These are phyloP conservation scores for Diogma glabrata DNA, from an alignment of 2,888 invertebrate species.

Conservation along the genomic window DNA sequence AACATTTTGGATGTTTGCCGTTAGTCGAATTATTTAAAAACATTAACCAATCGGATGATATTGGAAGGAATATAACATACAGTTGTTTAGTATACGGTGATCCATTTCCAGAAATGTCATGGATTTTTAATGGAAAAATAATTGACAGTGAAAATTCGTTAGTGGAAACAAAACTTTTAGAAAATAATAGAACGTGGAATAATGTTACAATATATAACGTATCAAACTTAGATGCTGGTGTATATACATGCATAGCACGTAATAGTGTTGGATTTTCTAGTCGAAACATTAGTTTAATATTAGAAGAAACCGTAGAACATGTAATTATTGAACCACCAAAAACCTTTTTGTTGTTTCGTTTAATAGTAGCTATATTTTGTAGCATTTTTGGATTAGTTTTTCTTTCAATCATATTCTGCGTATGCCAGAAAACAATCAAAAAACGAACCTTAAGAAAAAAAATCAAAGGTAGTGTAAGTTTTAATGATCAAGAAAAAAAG, in stretches of 20 bases:
- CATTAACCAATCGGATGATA: conserved; percentile 51
- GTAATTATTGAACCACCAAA: conserved; percentile 51
- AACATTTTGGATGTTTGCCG: conserved; percentile 74
- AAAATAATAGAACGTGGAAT: conserved; percentile 48
- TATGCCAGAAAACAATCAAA: conserved; percentile 40
- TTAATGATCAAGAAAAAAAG: conserved; percentile 81
- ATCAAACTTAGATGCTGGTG: conserved; percentile 69
- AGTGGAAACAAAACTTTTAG: conserved; percentile 29
- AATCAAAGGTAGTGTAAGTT: conserved; percentile 67
- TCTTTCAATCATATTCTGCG: conserved; percentile 48
- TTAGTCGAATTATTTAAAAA: conserved; percentile 50
- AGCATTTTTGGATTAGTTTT: conserved; percentile 48
- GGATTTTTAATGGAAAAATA: conserved; percentile 66
- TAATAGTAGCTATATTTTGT: conserved; percentile 59
- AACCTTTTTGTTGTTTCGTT: conserved; percentile 61
- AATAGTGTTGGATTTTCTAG: conserved; percentile 38
- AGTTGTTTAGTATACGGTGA: conserved; percentile 73
- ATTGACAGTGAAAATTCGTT: conserved; percentile 41
- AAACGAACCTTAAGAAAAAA: conserved; percentile 46
- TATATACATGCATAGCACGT: conserved; percentile 56
- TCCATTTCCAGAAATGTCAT: conserved; percentile 70
- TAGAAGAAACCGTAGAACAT: conserved; percentile 50
- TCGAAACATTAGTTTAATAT: conserved; percentile 46
- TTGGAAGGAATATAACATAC: conserved; percentile 71
- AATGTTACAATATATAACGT: conserved; percentile 75